Evolutionary conservation across 2,113 vertebrate genomes (phyloP).

Genomic region (Neomonachus schauinslandi): DNA sequence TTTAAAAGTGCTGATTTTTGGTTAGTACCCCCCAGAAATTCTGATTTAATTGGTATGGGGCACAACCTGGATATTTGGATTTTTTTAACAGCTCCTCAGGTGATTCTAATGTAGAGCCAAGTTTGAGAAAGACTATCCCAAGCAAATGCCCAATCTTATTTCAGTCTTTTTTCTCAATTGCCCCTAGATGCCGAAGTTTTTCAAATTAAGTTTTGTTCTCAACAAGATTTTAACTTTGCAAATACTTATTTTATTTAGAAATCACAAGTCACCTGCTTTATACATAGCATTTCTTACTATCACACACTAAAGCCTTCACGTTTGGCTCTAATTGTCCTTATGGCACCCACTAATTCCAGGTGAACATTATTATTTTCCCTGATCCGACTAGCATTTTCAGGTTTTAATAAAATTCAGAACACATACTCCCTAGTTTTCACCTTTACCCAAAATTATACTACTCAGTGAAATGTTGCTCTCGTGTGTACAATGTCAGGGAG

Average conservation of each 20-base stretch:
- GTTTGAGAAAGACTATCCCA: not conserved
- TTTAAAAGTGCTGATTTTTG: not conserved
- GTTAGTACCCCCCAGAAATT: not conserved
- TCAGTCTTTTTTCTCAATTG: not conserved
- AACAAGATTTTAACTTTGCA: not conserved
- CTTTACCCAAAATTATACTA: not conserved
- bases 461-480: not conserved
- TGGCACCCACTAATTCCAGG: not conserved
- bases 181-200: not conserved
- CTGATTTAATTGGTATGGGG: not conserved
- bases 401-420: not conserved
- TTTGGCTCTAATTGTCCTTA: not conserved
- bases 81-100: not conserved
- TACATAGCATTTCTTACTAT: not conserved
- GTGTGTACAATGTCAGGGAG: slow-evolving; percentile 6
- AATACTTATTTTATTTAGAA: not conserved
- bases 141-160: not conserved
- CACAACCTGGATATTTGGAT: not conserved
- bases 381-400: not conserved
- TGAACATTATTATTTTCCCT: not conserved
- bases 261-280: not conserved
- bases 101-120: not conserved
- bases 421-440: not conserved
- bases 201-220: not conserved
- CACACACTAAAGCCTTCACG: not conserved